Conservation (phyloP, 2,888 invertebrate genomes). For the Aquatica leii region DNA sequence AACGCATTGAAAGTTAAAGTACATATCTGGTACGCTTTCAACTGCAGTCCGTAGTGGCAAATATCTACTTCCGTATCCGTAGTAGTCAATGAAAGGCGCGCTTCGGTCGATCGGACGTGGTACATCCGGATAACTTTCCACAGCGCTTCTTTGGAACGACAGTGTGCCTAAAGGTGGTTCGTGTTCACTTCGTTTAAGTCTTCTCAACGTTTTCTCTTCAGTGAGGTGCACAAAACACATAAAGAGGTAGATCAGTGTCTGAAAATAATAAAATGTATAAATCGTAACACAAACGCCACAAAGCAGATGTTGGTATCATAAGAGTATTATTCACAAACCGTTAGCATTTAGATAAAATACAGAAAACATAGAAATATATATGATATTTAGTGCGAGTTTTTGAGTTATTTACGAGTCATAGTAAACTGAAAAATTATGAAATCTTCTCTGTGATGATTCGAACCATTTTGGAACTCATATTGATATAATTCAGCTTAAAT, state of each 20-base stretch:
- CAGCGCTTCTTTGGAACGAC: constrained; percentile 60
- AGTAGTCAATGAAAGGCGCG: constrained; percentile 45
- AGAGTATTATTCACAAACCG: no score
- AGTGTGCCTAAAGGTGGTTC: constrained; percentile 51
- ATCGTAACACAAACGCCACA: no score
- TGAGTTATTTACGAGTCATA: no score
- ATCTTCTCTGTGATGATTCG: no score
- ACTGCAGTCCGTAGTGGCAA: constrained; percentile 79
- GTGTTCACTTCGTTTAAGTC: constrained; percentile 47
- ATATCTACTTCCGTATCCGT: constrained; percentile 58
- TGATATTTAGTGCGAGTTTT: no score
- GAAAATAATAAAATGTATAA: no score
- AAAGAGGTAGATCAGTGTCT: constrained; percentile 49
- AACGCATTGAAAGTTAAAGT: constrained; percentile 41
- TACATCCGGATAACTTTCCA: constrained; percentile 58
- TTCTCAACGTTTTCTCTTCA: constrained; percentile 45
- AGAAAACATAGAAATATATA: no score
- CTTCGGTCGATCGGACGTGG: constrained; percentile 40
- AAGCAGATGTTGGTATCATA: no score
- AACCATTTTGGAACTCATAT: no score
- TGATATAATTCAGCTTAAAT: no score
- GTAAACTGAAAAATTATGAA: no score
- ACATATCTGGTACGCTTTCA: constrained; percentile 72
- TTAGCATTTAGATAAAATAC: no score
- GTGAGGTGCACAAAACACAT: constrained; percentile 45